These are phyloP conservation scores for Martes flavigula DNA, from an alignment of 2,797 vertebrate species.

Conservation along the genomic window DNA sequence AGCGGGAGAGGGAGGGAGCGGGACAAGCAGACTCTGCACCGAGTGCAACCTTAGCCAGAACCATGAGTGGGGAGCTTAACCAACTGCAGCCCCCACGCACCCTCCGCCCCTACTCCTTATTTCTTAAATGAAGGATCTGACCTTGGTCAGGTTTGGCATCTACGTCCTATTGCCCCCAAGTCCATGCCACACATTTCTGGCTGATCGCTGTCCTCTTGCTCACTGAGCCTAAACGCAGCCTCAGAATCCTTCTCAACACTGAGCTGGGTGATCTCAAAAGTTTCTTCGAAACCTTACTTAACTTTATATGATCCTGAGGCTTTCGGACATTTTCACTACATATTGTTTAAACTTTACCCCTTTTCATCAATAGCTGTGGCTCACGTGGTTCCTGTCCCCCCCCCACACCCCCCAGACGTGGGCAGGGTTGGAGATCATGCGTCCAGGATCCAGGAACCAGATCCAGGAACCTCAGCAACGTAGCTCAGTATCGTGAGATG, in stretches of 20 bases:
- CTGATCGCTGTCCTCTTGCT: not conserved
- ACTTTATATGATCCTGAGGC: not conserved
- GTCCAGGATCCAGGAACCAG: not conserved
- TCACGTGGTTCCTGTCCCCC: not conserved
- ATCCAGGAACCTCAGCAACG: not conserved
- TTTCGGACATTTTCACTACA: not conserved
- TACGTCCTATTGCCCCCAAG: fast-evolving
- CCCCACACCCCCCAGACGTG: not conserved
- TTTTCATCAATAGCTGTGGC: not conserved
- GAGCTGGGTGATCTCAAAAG: not conserved
- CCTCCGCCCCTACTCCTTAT: not conserved
- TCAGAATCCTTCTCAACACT: not conserved
- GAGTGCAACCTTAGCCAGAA: not conserved
- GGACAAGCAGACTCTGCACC: not conserved
- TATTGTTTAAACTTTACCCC: not conserved
- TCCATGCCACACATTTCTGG: not conserved
- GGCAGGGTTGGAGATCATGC: not conserved
- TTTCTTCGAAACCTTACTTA: not conserved
- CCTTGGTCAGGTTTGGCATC: not conserved
- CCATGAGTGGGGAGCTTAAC: not conserved
- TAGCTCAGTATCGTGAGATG: fast-evolving
- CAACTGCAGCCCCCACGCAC: not conserved
- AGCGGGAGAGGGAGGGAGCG: not conserved
- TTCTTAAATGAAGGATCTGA: not conserved
- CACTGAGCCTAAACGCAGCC: not conserved